phyloP scores from a whole-genome alignment of 2,113 vertebrate species.

The Dissostichus mawsoni region DNA sequence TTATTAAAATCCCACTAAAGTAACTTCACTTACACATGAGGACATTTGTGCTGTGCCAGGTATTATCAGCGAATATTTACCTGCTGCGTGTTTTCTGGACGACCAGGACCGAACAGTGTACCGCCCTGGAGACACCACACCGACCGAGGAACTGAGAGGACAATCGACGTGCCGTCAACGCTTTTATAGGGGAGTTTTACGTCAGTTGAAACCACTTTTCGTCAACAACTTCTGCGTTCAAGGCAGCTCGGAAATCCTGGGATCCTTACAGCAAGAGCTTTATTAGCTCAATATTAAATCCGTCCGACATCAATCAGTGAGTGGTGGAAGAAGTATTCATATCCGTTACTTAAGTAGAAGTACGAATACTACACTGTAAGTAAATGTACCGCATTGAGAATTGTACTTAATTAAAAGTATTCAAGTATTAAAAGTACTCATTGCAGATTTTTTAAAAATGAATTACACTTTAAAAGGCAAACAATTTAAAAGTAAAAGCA shows the following conservation, averaged over 20 bases:
- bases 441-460: too few relatives aligned
- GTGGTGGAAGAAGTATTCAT: too few relatives aligned
- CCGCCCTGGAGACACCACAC: fast-evolving
- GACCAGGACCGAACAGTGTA: too few relatives aligned
- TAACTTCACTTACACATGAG: fast-evolving
- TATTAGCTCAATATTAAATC: background rate
- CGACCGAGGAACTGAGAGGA: fast-evolving
- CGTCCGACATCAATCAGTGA: background rate
- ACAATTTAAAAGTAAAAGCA: too few relatives aligned
- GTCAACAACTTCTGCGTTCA: background rate
- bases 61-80: fast-evolving
- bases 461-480: too few relatives aligned
- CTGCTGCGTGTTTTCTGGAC: fast-evolving
- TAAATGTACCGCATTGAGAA: too few relatives aligned
- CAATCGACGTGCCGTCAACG: fast-evolving
- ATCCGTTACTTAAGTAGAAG: too few relatives aligned
- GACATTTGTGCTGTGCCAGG: fast-evolving
- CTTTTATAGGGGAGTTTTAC: slow-evolving; percentile 52
- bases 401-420: too few relatives aligned
- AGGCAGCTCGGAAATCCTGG: background rate
- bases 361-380: too few relatives aligned
- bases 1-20: fast-evolving
- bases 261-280: background rate
- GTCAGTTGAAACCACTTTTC: slow-evolving; percentile 51
- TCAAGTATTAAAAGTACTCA: too few relatives aligned